Evolutionary conservation across 2,113 vertebrate genomes (phyloP).

Genomic region (Crotophaga sulcirostris): DNA sequence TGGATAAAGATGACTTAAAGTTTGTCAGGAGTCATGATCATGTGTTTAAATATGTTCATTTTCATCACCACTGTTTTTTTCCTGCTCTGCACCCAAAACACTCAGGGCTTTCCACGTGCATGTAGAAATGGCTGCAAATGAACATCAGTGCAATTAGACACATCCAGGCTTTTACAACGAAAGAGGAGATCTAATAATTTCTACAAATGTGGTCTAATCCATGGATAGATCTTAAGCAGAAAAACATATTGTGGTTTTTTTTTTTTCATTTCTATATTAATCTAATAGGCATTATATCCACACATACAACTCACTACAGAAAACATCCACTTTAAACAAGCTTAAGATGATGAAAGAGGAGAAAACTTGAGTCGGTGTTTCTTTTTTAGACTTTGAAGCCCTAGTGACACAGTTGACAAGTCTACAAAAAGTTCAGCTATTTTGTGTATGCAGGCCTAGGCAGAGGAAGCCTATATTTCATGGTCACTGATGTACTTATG

Average conservation of each 20-base stretch:
- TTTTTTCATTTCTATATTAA: background rate
- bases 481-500: background rate
- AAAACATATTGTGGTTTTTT: background rate
- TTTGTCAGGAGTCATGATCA: background rate
- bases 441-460: background rate
- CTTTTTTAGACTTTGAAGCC: background rate
- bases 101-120: accelerated
- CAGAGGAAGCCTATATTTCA: background rate
- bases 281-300: background rate
- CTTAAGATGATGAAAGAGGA: background rate
- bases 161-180: background rate
- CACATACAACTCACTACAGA: background rate
- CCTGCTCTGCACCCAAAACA: background rate
- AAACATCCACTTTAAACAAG: background rate
- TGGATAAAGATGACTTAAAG: background rate
- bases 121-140: background rate
- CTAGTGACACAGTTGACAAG: accelerated
- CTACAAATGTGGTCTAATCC: background rate
- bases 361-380: background rate
- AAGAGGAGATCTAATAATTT: background rate
- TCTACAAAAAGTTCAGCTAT: background rate
- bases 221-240: background rate
- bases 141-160: background rate
- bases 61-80: background rate
- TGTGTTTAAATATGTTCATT: background rate